Evolutionary conservation across 1,140 invertebrate genomes (phyloP).

Genomic region (Trichomalopsis sarcophagae): DNA sequence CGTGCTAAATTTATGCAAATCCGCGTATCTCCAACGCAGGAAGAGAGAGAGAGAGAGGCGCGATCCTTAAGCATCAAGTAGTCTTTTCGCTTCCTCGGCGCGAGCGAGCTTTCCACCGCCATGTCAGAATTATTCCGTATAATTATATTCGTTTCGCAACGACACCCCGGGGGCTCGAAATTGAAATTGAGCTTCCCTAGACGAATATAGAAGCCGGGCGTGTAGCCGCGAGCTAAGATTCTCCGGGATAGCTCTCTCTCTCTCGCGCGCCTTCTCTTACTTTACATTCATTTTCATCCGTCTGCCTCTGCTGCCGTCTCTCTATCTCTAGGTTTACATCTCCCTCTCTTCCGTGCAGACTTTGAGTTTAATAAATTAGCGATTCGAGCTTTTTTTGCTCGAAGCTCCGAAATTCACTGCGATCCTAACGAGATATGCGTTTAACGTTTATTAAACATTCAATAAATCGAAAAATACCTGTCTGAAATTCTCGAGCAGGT

Average conservation of each 20-base stretch:
- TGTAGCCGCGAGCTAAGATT: constrained; percentile 68
- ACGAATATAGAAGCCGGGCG: constrained; percentile 60
- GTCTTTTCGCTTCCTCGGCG: constrained; percentile 28
- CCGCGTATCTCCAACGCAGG: not conserved
- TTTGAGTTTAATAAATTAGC: not conserved
- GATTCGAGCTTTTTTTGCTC: not conserved
- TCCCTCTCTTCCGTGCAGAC: not conserved
- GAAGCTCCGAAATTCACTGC: not conserved
- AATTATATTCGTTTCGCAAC: constrained; percentile 76
- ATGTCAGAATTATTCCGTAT: constrained; percentile 75
- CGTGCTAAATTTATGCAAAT: constrained; percentile 50
- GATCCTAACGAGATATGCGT: no score
- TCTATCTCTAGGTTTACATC: constrained; percentile 15
- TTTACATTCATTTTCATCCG: constrained; percentile 45
- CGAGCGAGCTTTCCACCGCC: constrained; percentile 50
- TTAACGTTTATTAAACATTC: no score
- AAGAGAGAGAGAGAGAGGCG: not conserved
- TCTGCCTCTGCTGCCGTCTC: constrained; percentile 6
- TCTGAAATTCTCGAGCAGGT: not conserved
- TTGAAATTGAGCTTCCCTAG: constrained; percentile 74
- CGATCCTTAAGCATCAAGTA: constrained; percentile 41
- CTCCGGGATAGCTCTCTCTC: constrained; percentile 47
- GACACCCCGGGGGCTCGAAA: constrained; percentile 74
- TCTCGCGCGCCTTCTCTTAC: constrained; percentile 38
- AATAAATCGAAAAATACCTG: not conserved